These are phyloP conservation scores for Cariama cristata DNA, from an alignment of 2,113 vertebrate genomes.

Conservation along the genomic window DNA sequence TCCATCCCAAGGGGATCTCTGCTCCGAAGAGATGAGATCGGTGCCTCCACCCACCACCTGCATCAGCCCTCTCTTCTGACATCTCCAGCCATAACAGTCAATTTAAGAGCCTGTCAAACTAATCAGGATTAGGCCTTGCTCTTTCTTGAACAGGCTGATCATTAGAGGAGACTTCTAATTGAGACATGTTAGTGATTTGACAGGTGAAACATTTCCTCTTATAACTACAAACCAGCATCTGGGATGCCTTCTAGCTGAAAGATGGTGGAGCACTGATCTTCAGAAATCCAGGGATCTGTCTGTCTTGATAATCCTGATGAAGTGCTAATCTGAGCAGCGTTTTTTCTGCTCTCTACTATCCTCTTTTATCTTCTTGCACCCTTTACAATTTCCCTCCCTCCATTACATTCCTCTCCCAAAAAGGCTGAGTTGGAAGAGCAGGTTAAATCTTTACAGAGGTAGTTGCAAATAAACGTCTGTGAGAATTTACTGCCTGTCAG, in stretches of 20 bases:
- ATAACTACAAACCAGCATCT: not conserved
- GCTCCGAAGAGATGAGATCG: rapidly evolving
- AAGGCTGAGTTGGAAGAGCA: not conserved
- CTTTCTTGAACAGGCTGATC: not conserved
- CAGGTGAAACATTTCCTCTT: not conserved
- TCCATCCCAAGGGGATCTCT: not conserved
- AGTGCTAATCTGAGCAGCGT: not conserved
- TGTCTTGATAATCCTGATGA: not conserved
- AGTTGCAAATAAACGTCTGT: not conserved
- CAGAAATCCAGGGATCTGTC: not conserved
- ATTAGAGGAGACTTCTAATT: not conserved
- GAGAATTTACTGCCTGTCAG: not conserved
- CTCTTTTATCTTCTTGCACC: not conserved
- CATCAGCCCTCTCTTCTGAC: not conserved
- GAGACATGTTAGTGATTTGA: rapidly evolving
- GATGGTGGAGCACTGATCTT: not conserved
- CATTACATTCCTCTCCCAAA: not conserved
- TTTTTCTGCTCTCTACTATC: not conserved
- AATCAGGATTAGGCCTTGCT: not conserved
- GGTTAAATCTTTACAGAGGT: not conserved
- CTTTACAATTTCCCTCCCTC: not conserved
- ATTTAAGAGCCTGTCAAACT: not conserved
- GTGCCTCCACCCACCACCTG: not conserved
- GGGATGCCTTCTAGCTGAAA: not conserved
- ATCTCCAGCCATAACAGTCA: not conserved